These are phyloP conservation scores for Drosophila multiciliata DNA, from an alignment of 2,888 invertebrate species.

Conservation along the genomic window DNA sequence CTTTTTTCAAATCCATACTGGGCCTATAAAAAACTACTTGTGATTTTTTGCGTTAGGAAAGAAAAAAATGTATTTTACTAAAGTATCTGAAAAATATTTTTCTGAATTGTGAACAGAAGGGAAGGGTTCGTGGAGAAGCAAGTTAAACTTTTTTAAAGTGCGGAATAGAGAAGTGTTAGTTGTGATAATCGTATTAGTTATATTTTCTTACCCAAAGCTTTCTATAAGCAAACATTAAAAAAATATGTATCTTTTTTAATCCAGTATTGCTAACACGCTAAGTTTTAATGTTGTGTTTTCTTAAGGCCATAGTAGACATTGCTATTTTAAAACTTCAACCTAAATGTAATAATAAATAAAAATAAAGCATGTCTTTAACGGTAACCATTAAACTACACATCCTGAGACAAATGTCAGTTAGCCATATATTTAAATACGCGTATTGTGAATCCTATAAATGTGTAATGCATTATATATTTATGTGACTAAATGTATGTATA, in stretches of 20 bases:
- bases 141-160: slow-evolving; percentile 7
- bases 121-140: background rate
- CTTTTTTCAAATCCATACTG: background rate
- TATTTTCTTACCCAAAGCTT: slow-evolving; percentile 28
- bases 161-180: slow-evolving; percentile 13
- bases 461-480: background rate
- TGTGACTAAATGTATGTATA: background rate
- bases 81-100: background rate
- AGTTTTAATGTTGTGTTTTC: slow-evolving; percentile 1
- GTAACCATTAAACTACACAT: background rate
- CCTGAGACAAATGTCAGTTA: background rate
- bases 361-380: background rate
- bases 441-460: slow-evolving; percentile 8
- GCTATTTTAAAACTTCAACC: background rate
- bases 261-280: slow-evolving; percentile 42
- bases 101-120: background rate
- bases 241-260: slow-evolving; percentile 11
- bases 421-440: background rate
- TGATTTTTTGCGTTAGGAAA: slow-evolving; percentile 13
- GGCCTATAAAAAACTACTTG: background rate
- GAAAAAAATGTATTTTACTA: background rate
- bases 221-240: slow-evolving; percentile 22
- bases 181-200: slow-evolving; percentile 49
- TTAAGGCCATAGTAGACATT: background rate
- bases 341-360: background rate